These are phyloP conservation scores for Amblyopsis rosae DNA, from an alignment of 2,113 vertebrate genomes.

Conservation along the genomic window DNA sequence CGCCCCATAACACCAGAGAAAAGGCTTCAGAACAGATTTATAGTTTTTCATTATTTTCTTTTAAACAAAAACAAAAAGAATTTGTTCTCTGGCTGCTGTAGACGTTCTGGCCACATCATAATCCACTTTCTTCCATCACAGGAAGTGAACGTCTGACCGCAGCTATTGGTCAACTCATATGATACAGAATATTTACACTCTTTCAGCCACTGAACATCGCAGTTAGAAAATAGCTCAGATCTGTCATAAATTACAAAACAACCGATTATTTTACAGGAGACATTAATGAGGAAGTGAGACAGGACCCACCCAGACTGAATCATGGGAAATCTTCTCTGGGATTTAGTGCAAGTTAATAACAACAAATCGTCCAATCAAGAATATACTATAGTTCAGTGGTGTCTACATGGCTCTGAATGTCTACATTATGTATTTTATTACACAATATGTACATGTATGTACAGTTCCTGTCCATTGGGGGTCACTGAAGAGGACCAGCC, in stretches of 20 bases:
- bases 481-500: slow-evolving; percentile 1
- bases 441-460: slow-evolving; percentile 44
- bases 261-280: slow-evolving; percentile 98
- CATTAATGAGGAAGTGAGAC: slow-evolving; percentile 68
- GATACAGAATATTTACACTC: slow-evolving; percentile 92
- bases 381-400: slow-evolving; percentile 93
- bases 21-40: neutral
- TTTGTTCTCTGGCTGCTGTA: neutral
- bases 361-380: slow-evolving; percentile 53
- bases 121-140: slow-evolving; percentile 46
- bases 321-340: slow-evolving; percentile 91
- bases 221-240: slow-evolving; percentile 97
- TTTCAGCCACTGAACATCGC: slow-evolving; percentile 75
- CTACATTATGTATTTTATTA: slow-evolving; percentile 30
- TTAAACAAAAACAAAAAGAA: neutral
- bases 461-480: neutral
- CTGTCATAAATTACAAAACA: slow-evolving; percentile 99
- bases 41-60: neutral
- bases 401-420: slow-evolving; percentile 81
- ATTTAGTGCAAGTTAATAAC: slow-evolving; percentile 94
- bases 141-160: slow-evolving; percentile 59
- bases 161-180: slow-evolving; percentile 84
- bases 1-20: no score
- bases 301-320: slow-evolving; percentile 85
- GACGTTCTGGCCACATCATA: neutral